Percentiles rank a stretch among this genome's conserved stretches.
phyloP scores from a whole-genome alignment of 2,888 invertebrate species.

The Chaetogeoica ovagalla region DNA sequence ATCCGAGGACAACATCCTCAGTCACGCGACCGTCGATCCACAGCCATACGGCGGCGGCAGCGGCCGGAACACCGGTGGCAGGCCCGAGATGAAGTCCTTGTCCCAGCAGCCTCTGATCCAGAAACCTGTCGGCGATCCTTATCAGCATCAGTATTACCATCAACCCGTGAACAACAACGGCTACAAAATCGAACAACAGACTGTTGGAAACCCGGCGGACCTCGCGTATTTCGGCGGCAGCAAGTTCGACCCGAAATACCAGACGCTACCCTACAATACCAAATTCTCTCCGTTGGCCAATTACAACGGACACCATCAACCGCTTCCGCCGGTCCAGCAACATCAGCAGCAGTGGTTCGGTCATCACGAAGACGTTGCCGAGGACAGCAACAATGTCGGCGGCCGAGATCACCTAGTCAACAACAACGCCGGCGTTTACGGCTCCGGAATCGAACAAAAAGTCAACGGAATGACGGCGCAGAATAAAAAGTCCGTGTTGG shows the following conservation, averaged over 20 bases:
- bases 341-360: conserved; percentile 21
- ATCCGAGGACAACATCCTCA: conserved; percentile 48
- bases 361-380: conserved; percentile 20
- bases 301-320: conserved; percentile 25
- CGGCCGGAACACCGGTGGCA: conserved; percentile 4
- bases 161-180: conserved; percentile 57
- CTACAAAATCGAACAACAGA: conserved; percentile 40
- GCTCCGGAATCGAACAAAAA: conserved; percentile 25
- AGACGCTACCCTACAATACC: conserved; percentile 86
- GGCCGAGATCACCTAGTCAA: neutral
- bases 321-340: neutral
- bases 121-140: conserved; percentile 31
- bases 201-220: conserved; percentile 24
- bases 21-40: conserved; percentile 24
- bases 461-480: conserved; percentile 1
- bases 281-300: conserved; percentile 69
- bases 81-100: conserved; percentile 19
- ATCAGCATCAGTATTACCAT: neutral
- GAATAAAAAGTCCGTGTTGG: conserved; percentile 16
- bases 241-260: conserved; percentile 88
- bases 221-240: conserved; percentile 74
- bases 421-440: neutral
- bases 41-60: conserved; percentile 13
- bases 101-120: conserved; percentile 56
- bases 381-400: neutral